Conservation (phyloP, 2,888 invertebrate genomes). For the Labia minor region DNA sequence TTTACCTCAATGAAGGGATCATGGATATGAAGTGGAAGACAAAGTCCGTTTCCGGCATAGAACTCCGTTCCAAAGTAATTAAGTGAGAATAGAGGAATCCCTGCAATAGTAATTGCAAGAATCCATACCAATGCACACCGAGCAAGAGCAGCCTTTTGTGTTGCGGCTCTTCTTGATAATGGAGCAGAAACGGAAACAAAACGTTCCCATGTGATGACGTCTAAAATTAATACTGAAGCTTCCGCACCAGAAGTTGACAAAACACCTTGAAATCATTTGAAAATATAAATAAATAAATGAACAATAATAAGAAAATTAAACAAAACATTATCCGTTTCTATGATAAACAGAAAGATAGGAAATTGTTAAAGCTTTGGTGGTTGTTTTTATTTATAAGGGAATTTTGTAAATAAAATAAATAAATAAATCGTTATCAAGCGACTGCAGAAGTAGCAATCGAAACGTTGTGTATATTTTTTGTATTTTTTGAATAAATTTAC, state of each 20-base stretch:
- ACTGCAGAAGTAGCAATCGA: too few species aligned
- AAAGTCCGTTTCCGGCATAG: conserved; percentile 50
- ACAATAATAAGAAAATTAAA: conserved; percentile 9
- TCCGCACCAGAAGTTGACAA: conserved; percentile 49
- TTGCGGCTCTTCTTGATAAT: conserved; percentile 38
- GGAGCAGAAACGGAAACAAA: conserved; percentile 50
- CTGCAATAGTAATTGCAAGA: conserved; percentile 39
- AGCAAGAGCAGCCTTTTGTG: conserved; percentile 38
- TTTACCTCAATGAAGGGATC: conserved; percentile 46
- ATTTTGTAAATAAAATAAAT: too few species aligned
- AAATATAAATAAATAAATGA: too few species aligned
- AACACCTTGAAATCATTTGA: conserved; percentile 42
- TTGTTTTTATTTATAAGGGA: too few species aligned
- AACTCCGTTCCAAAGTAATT: conserved; percentile 47
- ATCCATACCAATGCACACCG: conserved; percentile 43
- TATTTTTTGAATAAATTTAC: too few species aligned
- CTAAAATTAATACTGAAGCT: conserved; percentile 48
- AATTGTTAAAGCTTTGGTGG: too few species aligned
- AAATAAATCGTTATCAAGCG: too few species aligned
- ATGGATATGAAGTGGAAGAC: conserved; percentile 48
- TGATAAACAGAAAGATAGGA: too few species aligned
- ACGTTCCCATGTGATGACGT: conserved; percentile 50
- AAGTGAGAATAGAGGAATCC: conserved; percentile 38
- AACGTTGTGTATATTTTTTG: too few species aligned
- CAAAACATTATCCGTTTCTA: too few species aligned